Evolutionary conservation across 2,888 invertebrate species (phyloP), one percentile per base, ranked within the genome.

Genomic region (Cheilosia vulpina): DNA sequence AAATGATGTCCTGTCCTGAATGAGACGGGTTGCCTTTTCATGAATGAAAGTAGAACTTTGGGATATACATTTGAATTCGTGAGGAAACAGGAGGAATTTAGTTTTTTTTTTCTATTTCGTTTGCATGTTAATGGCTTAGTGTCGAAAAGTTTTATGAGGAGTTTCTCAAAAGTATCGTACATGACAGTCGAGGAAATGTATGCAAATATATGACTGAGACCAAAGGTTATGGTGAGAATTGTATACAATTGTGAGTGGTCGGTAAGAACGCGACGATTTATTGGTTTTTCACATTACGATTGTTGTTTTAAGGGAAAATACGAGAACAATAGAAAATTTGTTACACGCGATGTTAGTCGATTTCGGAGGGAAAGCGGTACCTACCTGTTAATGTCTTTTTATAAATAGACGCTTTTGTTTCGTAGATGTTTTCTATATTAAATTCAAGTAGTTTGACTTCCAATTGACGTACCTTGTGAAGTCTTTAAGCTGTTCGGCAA

Each of bases 91-190:
- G 60, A 43, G 17, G 4, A 17, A 13, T 1, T 19, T 34, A 4
- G 7, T 19, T 57, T 57, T 57, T 57, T 1, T 47, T n/a, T 41
- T 24, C 15, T 15, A 41, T 58, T 38, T 38, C 24, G 34, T 65
- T 77, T 77, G 77, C 77, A 77, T 77, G 77, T 77, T 68, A 77
- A 77, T 62, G 60, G 68, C 43, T 62, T 68, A 77, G 77, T 77
- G 77, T 17, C 69, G 68, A 69, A 77, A 69, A 62, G 77, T 60
- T 77, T 68, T 53, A 55, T 69, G 13, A 34, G n/a, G 19, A 53
- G 17, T 38, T 41, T 27, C 57, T 41, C 34, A 24, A 55, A 75
- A 27, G 55, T 55, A 55, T 55, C 11, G 41, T 76, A 57, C 45
- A 65, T 75, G 75, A 65, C 52, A 68, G 52, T 31, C 45, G 27